A percentile compares a stretch with the other conserved stretches of the same genome.
phyloP scores from a whole-genome alignment of 2,888 invertebrate genomes.

The Congeria kusceri region DNA sequence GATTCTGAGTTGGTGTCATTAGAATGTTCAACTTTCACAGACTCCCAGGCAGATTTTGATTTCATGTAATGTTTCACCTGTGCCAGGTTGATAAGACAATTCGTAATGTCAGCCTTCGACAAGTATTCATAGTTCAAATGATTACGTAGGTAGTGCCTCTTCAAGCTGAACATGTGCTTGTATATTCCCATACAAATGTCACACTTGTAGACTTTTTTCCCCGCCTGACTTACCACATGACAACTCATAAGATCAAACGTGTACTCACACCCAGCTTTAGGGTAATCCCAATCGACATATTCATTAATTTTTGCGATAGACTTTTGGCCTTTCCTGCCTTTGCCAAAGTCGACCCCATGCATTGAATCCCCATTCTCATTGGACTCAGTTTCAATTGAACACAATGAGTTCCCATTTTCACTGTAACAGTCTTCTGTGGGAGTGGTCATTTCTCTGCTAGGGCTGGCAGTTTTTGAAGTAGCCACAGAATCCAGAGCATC shows the following conservation, averaged over 20 bases:
- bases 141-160: constrained; percentile 86
- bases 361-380: background rate
- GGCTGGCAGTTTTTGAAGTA: background rate
- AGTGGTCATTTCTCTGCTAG: background rate
- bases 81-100: constrained; percentile 84
- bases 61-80: constrained; percentile 45
- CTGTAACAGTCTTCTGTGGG: background rate
- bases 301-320: constrained; percentile 55
- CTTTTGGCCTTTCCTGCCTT: background rate
- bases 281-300: constrained; percentile 63
- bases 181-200: constrained; percentile 86
- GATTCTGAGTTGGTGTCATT: background rate
- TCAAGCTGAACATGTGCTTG: constrained; percentile 86
- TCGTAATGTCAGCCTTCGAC: constrained; percentile 85
- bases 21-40: too few relatives aligned
- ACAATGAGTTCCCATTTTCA: background rate
- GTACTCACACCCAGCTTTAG: constrained; percentile 58
- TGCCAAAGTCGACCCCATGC: background rate
- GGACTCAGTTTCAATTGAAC: background rate
- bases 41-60: background rate
- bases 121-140: constrained; percentile 86
- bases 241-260: constrained; percentile 62
- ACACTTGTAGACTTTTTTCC: constrained; percentile 86
- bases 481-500: constrained; percentile 15
- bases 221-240: constrained; percentile 66